Base-by-base conservation (phyloP, 92 coral and sea anemone genomes). In the Epizoanthus stellaris region DNA sequence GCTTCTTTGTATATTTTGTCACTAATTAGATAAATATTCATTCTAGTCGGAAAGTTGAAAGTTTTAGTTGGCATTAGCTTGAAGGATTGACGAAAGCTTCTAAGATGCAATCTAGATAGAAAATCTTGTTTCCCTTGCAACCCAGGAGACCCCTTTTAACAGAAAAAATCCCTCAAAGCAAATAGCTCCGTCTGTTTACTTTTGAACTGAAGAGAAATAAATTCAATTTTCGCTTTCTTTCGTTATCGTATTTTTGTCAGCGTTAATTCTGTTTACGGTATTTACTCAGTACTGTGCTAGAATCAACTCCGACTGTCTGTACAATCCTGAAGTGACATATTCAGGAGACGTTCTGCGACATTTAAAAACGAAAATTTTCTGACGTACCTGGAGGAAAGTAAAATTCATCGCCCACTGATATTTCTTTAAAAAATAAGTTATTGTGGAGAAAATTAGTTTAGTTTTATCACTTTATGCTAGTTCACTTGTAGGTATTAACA, bases 21-120 rank as follows among this genome's bases (percentile, higher is more conserved):
- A 93, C 91, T 88, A 87, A 87, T 84, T 93, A 92, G 92, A 93
- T 93, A 91, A 88, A 89, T 93, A 91, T 91, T 89, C 94, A 91
- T 82, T 81, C 72, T 71, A 45, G 87, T 65, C 91, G 75, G 93
- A 88, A 81, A 86, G 87, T 84, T 91, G 91, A 75, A 88, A 81
- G 75, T 76, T 80, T 72, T 73, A 75, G 71, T 69, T 80, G 85
- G 80, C 84, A 70, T 77, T 89, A 85, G 88, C 76, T 77, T 77
- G 87, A 76, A 73, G 88, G 86, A 85, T 87, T 74, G 75, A 80
- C 73, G 67, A 76, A 85, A 88, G 49, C 16, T 70, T 88, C 87
- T n/a, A 80, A 80, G 85, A 75, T 89, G 30, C 67, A 59, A 47
- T 34, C 57, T 49, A 49, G 65, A 73, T 30, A 79, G 68, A 56